phyloP scores from a whole-genome alignment of 2,888 invertebrate genomes.

The Standfussiana lucernea region DNA sequence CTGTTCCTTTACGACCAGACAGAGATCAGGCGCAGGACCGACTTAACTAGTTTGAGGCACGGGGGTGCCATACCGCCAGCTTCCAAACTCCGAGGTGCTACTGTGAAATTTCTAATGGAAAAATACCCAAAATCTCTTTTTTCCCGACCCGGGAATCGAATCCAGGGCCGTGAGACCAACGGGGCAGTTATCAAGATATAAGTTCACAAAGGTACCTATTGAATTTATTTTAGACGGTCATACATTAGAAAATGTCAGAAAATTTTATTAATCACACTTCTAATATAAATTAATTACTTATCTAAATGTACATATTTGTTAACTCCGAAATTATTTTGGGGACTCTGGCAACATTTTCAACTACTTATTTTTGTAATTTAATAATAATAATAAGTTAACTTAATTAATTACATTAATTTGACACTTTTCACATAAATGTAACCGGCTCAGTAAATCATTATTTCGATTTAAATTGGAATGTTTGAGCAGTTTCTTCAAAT shows the following conservation, averaged over 20 bases:
- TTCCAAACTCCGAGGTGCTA: no score
- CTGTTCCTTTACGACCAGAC: no score
- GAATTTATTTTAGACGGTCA: background rate
- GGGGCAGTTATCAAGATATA: background rate
- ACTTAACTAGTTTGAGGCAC: no score
- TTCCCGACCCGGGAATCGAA: no score
- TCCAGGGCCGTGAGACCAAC: no score
- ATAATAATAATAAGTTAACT: no score
- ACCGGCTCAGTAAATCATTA: conserved; percentile 17
- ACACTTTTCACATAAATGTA: conserved; percentile 13
- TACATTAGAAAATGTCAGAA: background rate
- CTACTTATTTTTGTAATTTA: background rate
- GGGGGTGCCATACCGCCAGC: no score
- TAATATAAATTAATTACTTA: conserved; percentile 22
- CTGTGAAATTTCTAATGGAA: no score
- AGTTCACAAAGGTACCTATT: background rate
- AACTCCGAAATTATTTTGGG: conserved; percentile 8
- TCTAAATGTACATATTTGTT: background rate
- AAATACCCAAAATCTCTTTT: no score
- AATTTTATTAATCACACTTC: conserved; percentile 22
- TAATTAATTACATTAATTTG: no score
- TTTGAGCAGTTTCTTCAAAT: conserved; percentile 8
- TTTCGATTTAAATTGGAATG: conserved; percentile 27
- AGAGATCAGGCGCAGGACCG: no score
- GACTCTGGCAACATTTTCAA: background rate